Conservation (phyloP, 2,113 vertebrate genomes). For the Tupaia chinensis region DNA sequence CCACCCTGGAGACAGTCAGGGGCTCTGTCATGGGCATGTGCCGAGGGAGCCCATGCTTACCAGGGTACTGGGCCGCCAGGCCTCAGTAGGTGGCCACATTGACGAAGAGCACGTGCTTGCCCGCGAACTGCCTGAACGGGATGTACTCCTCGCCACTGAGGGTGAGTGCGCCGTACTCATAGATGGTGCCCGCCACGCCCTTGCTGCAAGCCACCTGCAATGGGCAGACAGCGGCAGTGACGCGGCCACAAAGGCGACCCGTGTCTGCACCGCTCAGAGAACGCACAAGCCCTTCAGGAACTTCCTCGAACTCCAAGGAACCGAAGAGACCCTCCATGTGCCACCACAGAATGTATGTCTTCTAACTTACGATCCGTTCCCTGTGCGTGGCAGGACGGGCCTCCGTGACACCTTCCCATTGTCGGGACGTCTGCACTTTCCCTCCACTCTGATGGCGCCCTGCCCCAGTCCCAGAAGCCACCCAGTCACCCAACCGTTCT, state of each 20-base stretch:
- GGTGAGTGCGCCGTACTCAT: constrained; percentile 88
- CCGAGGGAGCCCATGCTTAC: constrained; percentile 85
- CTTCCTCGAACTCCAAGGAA: neutral
- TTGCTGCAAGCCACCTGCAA: constrained; percentile 89
- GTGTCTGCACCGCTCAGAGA: neutral
- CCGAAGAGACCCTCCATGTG: neutral
- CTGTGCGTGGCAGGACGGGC: neutral
- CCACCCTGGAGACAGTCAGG: too few species aligned
- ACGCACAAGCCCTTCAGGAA: neutral
- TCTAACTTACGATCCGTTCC: neutral
- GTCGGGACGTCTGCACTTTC: neutral
- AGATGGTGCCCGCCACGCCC: constrained; percentile 87
- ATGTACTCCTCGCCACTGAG: constrained; percentile 88
- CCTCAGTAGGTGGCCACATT: constrained; percentile 96
- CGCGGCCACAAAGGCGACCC: too few species aligned
- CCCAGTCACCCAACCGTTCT: neutral
- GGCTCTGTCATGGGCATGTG: too few species aligned
- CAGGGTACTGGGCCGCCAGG: constrained; percentile 92
- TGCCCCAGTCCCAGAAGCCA: neutral
- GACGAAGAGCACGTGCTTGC: constrained; percentile 93
- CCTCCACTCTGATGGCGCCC: too few species aligned
- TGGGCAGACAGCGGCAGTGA: neutral
- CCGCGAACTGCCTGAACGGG: constrained; percentile 88
- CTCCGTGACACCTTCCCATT: neutral
- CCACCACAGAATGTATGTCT: neutral